A percentile compares a stretch with the other conserved stretches of the same genome.
Evolutionary conservation across 2,797 vertebrate genomes (phyloP).

Genomic region (Epinephelus awoara): DNA sequence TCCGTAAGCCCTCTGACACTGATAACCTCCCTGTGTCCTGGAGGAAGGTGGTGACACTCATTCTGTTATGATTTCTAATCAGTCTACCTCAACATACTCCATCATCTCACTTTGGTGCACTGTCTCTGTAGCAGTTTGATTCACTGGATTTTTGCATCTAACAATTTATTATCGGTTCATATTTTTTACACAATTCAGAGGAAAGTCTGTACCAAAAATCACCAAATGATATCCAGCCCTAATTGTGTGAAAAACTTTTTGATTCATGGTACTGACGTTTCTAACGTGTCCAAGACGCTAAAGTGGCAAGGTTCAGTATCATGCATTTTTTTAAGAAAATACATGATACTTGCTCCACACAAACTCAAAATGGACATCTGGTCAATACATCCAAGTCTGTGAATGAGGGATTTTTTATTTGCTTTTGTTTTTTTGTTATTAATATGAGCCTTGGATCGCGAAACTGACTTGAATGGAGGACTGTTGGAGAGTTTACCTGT

Average conservation of each 20-base stretch:
- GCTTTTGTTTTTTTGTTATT: not conserved
- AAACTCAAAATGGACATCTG: constrained; percentile 1
- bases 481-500: not conserved
- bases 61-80: constrained; percentile 10
- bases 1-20: no score
- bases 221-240: constrained; percentile 57
- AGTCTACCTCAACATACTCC: constrained; percentile 53
- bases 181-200: not conserved
- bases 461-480: not conserved
- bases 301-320: not conserved
- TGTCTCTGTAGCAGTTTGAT: constrained; percentile 10
- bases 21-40: no score
- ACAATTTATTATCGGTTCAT: not conserved
- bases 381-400: constrained; percentile 5
- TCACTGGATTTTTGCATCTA: constrained; percentile 1
- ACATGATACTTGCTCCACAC: not conserved
- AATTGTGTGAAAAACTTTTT: constrained; percentile 4
- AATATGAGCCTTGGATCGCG: not conserved
- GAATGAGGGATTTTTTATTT: not conserved
- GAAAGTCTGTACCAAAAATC: constrained; percentile 26
- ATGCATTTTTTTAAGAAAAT: no score
- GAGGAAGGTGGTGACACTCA: no score
- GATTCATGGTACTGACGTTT: not conserved
- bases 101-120: not conserved
- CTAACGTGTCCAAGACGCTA: constrained; percentile 13